phyloP scores from a whole-genome alignment of 2,113 vertebrate genomes.

The Vireo altiloquus region DNA sequence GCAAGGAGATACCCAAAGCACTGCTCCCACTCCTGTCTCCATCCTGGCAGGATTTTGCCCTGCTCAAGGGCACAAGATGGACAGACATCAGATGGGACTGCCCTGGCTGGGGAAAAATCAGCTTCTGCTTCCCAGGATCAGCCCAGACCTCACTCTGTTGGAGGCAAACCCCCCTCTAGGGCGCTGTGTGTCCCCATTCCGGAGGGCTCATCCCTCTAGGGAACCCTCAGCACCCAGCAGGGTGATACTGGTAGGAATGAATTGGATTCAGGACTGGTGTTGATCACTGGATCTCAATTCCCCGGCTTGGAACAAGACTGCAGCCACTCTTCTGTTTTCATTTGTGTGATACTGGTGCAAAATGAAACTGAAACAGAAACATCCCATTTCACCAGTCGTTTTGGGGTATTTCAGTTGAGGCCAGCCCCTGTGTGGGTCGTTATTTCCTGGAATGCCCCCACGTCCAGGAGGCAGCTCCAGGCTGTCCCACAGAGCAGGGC shows the following conservation, averaged over 20 bases:
- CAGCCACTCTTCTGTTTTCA: background rate
- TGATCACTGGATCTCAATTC: background rate
- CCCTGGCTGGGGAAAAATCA: background rate
- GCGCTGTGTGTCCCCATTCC: fast-evolving
- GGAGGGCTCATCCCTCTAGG: fast-evolving
- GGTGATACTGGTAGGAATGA: fast-evolving
- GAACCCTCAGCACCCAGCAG: background rate
- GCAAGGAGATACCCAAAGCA: background rate
- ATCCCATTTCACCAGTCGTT: background rate
- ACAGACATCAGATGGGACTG: background rate
- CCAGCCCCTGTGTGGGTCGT: background rate
- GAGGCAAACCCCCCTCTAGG: fast-evolving
- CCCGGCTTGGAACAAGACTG: fast-evolving
- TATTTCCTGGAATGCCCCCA: background rate
- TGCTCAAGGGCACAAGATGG: fast-evolving
- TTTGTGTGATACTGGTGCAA: background rate
- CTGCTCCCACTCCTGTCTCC: background rate
- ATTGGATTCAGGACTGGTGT: fast-evolving
- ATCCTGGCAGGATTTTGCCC: background rate
- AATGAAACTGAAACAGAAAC: fast-evolving
- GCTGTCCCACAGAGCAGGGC: background rate
- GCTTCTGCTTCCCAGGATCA: background rate
- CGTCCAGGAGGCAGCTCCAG: background rate
- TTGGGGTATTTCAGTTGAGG: background rate
- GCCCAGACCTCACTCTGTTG: fast-evolving